These are phyloP conservation scores for Minunthozetes semirufus DNA, from an alignment of 2,888 invertebrate species.

Conservation along the genomic window DNA sequence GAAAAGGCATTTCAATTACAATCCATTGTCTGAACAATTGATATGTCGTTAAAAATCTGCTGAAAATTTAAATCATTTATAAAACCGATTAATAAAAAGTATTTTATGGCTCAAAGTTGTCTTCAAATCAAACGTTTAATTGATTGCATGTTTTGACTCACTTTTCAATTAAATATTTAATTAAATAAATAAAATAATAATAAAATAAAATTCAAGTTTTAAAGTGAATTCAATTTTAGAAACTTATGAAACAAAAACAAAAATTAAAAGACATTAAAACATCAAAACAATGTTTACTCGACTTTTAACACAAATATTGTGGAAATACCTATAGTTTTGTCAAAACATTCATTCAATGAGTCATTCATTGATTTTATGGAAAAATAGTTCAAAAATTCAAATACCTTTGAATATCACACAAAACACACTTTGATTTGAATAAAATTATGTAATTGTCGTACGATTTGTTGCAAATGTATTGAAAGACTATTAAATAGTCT, in stretches of 20 bases:
- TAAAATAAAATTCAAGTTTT: too few relatives aligned
- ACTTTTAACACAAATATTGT: neutral
- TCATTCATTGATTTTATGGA: neutral
- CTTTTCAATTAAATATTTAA: neutral
- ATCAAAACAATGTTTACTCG: neutral
- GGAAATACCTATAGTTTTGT: neutral
- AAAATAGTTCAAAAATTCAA: neutral
- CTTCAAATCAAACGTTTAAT: neutral
- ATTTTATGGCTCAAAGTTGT: neutral
- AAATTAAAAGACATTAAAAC: neutral
- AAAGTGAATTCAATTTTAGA: neutral
- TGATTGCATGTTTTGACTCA: neutral
- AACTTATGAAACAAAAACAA: neutral
- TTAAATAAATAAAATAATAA: neutral
- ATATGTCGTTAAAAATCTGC: too few relatives aligned
- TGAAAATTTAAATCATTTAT: too few relatives aligned
- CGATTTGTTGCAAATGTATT: too few relatives aligned
- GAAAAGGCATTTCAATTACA: neutral
- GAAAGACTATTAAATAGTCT: too few relatives aligned
- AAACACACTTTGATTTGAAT: neutral
- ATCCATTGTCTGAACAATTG: neutral
- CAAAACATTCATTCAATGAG: neutral
- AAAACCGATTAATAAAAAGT: too few relatives aligned
- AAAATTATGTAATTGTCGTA: too few relatives aligned
- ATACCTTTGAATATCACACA: conserved; percentile 1